Percentiles rank a stretch among this genome's conserved stretches.
Conservation (phyloP, 2,888 invertebrate species). For the Tryphoninae sp. region DNA sequence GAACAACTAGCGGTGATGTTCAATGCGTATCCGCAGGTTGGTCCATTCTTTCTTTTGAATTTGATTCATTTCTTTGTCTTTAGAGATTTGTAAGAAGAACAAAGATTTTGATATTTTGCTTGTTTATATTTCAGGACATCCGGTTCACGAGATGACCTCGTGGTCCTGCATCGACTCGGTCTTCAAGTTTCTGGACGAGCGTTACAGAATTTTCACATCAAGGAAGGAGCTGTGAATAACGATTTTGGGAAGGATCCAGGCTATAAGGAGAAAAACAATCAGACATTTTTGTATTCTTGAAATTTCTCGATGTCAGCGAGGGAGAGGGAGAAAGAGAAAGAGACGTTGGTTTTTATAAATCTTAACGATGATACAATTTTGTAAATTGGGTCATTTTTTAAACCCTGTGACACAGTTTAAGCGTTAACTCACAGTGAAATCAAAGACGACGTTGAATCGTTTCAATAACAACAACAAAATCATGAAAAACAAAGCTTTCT, state of each 20-base stretch:
- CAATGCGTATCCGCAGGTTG: constrained; percentile 85
- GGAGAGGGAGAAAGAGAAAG: constrained; percentile 1
- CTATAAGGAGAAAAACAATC: too few relatives aligned
- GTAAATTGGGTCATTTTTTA: not conserved
- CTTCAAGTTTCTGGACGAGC: constrained; percentile 84
- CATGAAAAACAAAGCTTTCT: not conserved
- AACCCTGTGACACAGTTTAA: not conserved
- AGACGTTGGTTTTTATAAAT: not conserved
- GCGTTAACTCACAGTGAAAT: too few relatives aligned
- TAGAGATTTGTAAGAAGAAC: not conserved
- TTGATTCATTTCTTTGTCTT: not conserved
- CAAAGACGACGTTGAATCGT: too few relatives aligned
- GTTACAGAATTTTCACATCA: constrained; percentile 62
- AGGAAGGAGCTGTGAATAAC: constrained; percentile 52
- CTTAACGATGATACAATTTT: not conserved
- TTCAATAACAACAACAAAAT: too few relatives aligned
- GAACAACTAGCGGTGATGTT: constrained; percentile 82
- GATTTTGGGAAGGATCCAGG: not conserved
- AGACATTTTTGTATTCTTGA: too few relatives aligned
- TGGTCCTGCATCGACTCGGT: constrained; percentile 86
- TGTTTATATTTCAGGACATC: constrained; percentile 82
- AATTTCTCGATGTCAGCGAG: not conserved
- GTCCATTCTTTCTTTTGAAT: not conserved
- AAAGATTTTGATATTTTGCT: constrained; percentile 34
- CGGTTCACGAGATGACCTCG: constrained; percentile 88